A percentile compares a stretch with the other conserved stretches of the same genome.
Evolutionary conservation across 1,140 invertebrate genomes (phyloP).

Genomic region (Gonioctena quinquepunctata): DNA sequence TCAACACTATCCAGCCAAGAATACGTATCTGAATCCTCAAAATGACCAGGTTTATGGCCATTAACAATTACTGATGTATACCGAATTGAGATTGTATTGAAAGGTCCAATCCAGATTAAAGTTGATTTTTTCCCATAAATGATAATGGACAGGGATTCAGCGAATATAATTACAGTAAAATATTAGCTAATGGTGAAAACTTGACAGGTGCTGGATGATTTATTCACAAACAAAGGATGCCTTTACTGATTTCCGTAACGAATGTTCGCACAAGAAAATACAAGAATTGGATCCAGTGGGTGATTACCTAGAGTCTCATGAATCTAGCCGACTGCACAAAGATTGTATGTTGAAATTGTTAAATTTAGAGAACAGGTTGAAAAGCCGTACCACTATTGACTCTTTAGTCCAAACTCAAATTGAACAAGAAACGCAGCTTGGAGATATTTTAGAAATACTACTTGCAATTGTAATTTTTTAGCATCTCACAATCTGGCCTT

Average conservation of each 20-base stretch:
- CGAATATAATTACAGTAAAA: slow-evolving; percentile 22
- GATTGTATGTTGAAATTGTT: too few species aligned
- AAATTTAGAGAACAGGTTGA: too few species aligned
- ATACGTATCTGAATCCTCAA: background rate
- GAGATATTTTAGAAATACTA: too few species aligned
- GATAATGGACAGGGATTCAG: slow-evolving; percentile 19
- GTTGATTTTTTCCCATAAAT: slow-evolving; percentile 23
- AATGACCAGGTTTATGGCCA: slow-evolving; percentile 1
- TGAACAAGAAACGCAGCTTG: too few species aligned
- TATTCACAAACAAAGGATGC: slow-evolving; percentile 29
- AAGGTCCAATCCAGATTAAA: slow-evolving; percentile 22
- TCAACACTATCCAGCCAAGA: slow-evolving; percentile 3
- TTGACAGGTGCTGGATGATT: slow-evolving; percentile 27
- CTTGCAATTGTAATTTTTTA: too few species aligned
- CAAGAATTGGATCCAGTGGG: slow-evolving; percentile 24
- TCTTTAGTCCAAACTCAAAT: too few species aligned
- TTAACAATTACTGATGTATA: slow-evolving; percentile 5
- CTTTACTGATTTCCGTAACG: slow-evolving; percentile 24
- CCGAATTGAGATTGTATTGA: slow-evolving; percentile 22
- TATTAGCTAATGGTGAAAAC: slow-evolving; percentile 30
- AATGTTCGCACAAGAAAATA: slow-evolving; percentile 26
- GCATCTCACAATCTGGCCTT: too few species aligned
- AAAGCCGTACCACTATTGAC: too few species aligned
- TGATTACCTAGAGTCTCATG: slow-evolving; percentile 21
- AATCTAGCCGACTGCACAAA: too few species aligned